Percentiles rank a stretch among this genome's conserved stretches.
These are phyloP conservation scores for Ethmia dodecea DNA, from an alignment of 2,888 invertebrate species.

Conservation along the genomic window DNA sequence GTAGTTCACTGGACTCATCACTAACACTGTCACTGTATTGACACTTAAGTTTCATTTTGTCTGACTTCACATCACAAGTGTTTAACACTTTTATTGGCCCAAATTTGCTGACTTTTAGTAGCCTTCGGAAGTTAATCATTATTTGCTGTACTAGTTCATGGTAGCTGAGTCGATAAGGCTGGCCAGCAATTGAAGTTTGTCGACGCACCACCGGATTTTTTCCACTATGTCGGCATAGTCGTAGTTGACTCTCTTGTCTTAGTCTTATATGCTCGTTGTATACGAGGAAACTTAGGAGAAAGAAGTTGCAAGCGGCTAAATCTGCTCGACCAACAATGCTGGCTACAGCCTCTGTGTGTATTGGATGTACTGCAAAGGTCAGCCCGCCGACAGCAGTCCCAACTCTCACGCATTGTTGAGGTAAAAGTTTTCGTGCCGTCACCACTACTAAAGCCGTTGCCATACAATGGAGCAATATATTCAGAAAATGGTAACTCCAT, in stretches of 20 bases:
- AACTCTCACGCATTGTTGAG: constrained; percentile 78
- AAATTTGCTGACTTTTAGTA: constrained; percentile 57
- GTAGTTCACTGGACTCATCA: constrained; percentile 62
- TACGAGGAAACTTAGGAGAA: constrained; percentile 90
- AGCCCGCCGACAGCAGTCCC: constrained; percentile 88
- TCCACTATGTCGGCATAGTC: constrained; percentile 50
- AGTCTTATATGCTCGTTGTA: constrained; percentile 88
- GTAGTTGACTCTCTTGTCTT: constrained; percentile 68
- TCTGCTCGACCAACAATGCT: constrained; percentile 97
- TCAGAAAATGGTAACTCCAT: constrained; percentile 91
- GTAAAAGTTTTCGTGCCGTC: constrained; percentile 84
- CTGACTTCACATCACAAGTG: constrained; percentile 49
- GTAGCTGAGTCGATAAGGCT: constrained; percentile 60
- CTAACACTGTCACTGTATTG: constrained; percentile 60
- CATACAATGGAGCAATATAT: constrained; percentile 90
- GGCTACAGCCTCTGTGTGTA: constrained; percentile 98
- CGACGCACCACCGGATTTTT: constrained; percentile 45
- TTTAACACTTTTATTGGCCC: constrained; percentile 58
- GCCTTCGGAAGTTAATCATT: constrained; percentile 59
- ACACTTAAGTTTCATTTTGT: constrained; percentile 53
- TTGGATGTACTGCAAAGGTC: constrained; percentile 95
- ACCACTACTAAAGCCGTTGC: constrained; percentile 90
- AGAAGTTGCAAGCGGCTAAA: constrained; percentile 93
- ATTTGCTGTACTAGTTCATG: constrained; percentile 64
- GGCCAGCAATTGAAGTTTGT: constrained; percentile 42